Conservation (phyloP, 2,888 invertebrate genomes). For the Halictus quadricinctus region DNA sequence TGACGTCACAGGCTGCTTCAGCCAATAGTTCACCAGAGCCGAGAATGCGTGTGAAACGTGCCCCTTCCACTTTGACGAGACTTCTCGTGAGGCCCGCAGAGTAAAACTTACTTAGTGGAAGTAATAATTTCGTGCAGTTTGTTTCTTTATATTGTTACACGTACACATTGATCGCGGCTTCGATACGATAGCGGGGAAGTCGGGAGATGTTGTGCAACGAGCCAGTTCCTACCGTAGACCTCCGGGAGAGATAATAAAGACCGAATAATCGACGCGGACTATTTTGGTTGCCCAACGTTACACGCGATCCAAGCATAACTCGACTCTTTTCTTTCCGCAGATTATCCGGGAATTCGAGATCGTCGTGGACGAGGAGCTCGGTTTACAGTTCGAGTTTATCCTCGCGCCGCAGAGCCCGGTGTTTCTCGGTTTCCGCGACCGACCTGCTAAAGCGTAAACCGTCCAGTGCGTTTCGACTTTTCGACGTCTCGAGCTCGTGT, state of each 20-base stretch:
- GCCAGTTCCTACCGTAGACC: not conserved
- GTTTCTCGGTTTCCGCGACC: slow-evolving; percentile 85
- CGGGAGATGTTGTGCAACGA: no score
- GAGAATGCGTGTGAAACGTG: no score
- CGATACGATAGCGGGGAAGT: no score
- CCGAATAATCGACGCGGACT: not conserved
- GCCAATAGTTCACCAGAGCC: no score
- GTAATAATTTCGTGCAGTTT: no score
- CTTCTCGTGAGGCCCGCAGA: no score
- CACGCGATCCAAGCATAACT: not conserved
- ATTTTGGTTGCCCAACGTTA: not conserved
- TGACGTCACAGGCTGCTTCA: no score
- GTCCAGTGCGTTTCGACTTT: not conserved
- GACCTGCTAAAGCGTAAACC: slow-evolving; percentile 47
- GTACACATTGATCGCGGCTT: no score
- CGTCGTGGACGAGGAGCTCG: slow-evolving; percentile 87
- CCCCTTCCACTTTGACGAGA: no score
- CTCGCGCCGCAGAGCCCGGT: slow-evolving; percentile 90
- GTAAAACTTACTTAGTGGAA: no score
- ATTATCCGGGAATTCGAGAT: slow-evolving; percentile 89
- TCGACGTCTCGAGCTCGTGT: not conserved
- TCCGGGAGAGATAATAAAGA: not conserved
- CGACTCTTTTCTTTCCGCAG: slow-evolving; percentile 80
- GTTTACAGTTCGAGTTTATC: slow-evolving; percentile 92
- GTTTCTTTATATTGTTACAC: no score